Conservation (phyloP, 37 sponge, comb jelly and placozoan species). For the Aplysina aerophoba region DNA sequence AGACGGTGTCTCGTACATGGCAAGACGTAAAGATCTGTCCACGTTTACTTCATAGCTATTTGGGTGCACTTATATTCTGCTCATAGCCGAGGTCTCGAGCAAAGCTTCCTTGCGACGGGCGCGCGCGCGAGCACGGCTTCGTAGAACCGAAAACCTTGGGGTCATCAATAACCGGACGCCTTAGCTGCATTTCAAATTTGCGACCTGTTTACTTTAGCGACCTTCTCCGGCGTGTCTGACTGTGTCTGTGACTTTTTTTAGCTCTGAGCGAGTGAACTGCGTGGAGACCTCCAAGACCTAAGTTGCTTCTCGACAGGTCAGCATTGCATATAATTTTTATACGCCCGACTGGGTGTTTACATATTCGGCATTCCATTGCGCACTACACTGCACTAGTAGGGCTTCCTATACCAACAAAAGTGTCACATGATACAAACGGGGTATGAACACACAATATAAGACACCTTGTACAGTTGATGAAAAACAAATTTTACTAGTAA, state of each 20-base stretch:
- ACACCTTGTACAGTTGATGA: too few species aligned
- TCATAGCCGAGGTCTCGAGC: conserved; percentile 12
- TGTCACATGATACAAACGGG: too few species aligned
- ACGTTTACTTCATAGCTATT: conserved; percentile 1
- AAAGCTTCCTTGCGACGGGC: conserved; percentile 14
- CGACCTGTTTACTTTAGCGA: conserved; percentile 26
- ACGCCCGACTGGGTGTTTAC: not conserved
- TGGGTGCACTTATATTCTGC: conserved; percentile 21
- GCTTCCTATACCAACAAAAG: conserved; percentile 7
- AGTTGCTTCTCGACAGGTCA: not conserved
- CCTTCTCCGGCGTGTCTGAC: conserved; percentile 9
- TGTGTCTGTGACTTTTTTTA: conserved; percentile 5
- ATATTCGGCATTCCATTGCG: not conserved
- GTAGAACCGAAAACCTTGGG: conserved; percentile 14
- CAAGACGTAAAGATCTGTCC: conserved; percentile 15
- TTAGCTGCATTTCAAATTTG: conserved; percentile 14
- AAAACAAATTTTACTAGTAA: too few species aligned
- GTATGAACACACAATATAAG: too few species aligned
- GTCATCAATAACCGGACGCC: conserved; percentile 10
- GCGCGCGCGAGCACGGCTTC: conserved; percentile 35
- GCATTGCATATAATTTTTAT: too few species aligned
- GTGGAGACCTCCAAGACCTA: not conserved
- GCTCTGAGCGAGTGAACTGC: conserved; percentile 9
- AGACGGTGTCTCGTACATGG: conserved; percentile 23
- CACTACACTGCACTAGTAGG: conserved; percentile 8